phyloP scores from a whole-genome alignment of 2,113 vertebrate genomes.

The Pelodiscus sinensis region DNA sequence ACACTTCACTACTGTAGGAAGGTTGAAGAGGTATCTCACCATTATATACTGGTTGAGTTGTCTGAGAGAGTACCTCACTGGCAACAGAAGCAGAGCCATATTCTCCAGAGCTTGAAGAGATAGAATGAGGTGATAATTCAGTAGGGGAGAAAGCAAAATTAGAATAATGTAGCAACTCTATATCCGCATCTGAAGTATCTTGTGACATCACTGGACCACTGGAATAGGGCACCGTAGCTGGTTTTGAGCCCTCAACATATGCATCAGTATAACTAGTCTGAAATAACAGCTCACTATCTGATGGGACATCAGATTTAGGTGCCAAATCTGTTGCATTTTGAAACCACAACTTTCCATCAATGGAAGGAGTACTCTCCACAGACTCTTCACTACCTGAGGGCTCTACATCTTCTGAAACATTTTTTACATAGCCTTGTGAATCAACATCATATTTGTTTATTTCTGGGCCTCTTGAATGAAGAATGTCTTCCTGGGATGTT shows the following conservation, averaged over 20 bases:
- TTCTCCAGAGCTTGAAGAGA: conserved; percentile 80
- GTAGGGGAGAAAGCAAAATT: conserved; percentile 77
- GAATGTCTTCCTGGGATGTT: conserved; percentile 59
- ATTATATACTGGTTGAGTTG: conserved; percentile 86
- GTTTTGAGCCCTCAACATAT: conserved; percentile 38
- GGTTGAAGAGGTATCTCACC: conserved; percentile 91
- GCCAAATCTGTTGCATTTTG: conserved; percentile 12
- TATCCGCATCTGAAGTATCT: conserved; percentile 62
- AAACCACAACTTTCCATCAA: conserved; percentile 60
- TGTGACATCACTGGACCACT: conserved; percentile 50
- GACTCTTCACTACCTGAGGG: conserved; percentile 60
- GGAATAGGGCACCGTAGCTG: conserved; percentile 63
- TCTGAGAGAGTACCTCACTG: conserved; percentile 82
- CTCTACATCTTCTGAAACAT: conserved; percentile 59
- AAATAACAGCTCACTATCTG: conserved; percentile 45
- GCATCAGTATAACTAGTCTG: conserved; percentile 51
- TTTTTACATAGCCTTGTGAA: conserved; percentile 60
- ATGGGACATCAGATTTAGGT: conserved; percentile 22
- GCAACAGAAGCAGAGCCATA: conserved; percentile 77
- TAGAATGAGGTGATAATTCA: conserved; percentile 77
- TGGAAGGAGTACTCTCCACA: conserved; percentile 26
- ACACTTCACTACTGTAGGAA: conserved; percentile 85
- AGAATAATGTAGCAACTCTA: conserved; percentile 71
- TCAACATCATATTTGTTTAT: conserved; percentile 45
- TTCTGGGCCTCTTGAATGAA: conserved; percentile 72